phyloP scores from a whole-genome alignment of 1,140 invertebrate genomes.

The Formica exsecta region DNA sequence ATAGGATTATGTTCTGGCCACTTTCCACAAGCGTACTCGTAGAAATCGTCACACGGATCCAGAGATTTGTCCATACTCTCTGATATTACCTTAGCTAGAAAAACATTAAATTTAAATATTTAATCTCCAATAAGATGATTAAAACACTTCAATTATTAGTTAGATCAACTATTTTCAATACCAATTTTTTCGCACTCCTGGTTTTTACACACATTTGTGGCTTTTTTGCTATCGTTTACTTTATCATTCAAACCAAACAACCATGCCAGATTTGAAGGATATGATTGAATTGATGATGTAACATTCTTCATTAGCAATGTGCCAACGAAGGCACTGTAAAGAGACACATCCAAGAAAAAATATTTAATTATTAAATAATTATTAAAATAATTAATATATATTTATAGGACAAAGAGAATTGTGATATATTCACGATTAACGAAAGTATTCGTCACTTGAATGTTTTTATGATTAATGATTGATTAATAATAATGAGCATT shows the following conservation, averaged over 20 bases:
- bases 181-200: slow-evolving; percentile 62
- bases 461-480: too few species aligned
- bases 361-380: slow-evolving; percentile 1
- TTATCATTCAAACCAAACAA: slow-evolving; percentile 32
- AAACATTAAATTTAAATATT: not conserved
- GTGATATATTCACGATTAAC: too few species aligned
- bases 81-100: slow-evolving; percentile 36
- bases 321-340: slow-evolving; percentile 44
- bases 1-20: slow-evolving; percentile 41
- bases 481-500: too few species aligned
- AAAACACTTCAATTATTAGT: too few species aligned
- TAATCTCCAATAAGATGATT: not conserved
- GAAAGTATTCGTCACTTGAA: too few species aligned
- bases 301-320: not conserved
- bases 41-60: slow-evolving; percentile 68
- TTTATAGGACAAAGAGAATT: not conserved
- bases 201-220: slow-evolving; percentile 28
- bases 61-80: slow-evolving; percentile 49
- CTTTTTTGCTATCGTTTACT: not conserved
- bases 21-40: slow-evolving; percentile 66
- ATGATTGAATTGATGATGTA: not conserved
- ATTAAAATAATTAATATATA: not conserved
- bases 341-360: not conserved
- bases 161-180: not conserved
- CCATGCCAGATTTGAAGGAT: slow-evolving; percentile 24